Percentiles rank a stretch among this genome's conserved stretches.
These are phyloP conservation scores for Heliconius ismenius DNA, from an alignment of 2,888 invertebrate species.

Conservation along the genomic window DNA sequence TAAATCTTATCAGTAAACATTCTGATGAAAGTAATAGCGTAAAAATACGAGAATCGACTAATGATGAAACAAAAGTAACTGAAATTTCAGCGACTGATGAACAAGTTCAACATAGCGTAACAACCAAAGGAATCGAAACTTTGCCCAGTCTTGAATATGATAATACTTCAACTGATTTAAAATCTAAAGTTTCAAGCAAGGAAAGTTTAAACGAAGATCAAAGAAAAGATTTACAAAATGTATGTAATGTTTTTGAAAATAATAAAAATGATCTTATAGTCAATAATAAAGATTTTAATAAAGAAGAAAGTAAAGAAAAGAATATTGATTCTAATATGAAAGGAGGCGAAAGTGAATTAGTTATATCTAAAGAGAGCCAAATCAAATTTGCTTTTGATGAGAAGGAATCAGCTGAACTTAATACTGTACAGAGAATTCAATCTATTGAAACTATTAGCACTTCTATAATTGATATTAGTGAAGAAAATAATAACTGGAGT, in stretches of 20 bases:
- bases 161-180: neutral
- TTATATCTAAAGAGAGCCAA: neutral
- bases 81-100: constrained; percentile 9
- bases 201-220: neutral
- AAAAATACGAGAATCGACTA: neutral
- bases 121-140: constrained; percentile 6
- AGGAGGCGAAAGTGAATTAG: neutral
- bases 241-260: neutral
- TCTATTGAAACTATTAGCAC: neutral
- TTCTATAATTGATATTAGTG: neutral
- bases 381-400: neutral
- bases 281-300: neutral
- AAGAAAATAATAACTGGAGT: neutral
- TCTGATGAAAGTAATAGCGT: neutral
- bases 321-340: neutral
- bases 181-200: neutral
- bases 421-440: neutral
- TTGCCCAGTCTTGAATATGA: constrained; percentile 2
- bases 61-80: neutral
- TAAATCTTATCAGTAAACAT: neutral
- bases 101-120: neutral
- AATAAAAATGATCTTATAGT: neutral
- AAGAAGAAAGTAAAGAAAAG: neutral
- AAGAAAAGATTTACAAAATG: neutral
- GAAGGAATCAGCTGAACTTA: neutral